These are phyloP conservation scores for Penaeus japonicus DNA, from an alignment of 1,140 invertebrate species.

Conservation along the genomic window DNA sequence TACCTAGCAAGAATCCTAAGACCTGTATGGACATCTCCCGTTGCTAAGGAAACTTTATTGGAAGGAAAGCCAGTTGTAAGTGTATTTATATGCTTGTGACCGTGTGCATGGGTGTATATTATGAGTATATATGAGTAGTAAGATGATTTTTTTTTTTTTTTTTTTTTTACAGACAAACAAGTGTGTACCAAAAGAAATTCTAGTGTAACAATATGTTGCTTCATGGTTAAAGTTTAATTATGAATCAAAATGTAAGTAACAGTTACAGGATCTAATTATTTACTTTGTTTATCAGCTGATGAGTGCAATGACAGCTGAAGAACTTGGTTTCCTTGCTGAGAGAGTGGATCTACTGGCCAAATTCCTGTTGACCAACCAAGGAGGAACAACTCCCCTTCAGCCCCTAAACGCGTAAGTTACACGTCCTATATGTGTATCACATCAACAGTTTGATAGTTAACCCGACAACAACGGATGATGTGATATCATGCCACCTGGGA, in stretches of 20 bases:
- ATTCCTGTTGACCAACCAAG: constrained; percentile 48
- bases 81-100: not conserved
- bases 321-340: constrained; percentile 51
- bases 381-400: constrained; percentile 27
- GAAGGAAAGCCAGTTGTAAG: constrained; percentile 58
- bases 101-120: not conserved
- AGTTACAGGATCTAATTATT: not conserved
- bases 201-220: no score
- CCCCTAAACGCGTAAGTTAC: constrained; percentile 22
- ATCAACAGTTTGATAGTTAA: no score
- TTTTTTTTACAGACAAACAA: no score
- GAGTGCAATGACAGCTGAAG: constrained; percentile 49
- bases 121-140: not conserved
- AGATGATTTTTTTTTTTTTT: not conserved
- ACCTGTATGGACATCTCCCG: constrained; percentile 75
- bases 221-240: no score
- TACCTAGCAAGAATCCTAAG: constrained; percentile 86
- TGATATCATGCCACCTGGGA: no score
- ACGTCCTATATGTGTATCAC: not conserved
- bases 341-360: constrained; percentile 54
- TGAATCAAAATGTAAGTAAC: no score
- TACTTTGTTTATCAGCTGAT: constrained; percentile 27
- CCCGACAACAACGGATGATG: no score
- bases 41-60: constrained; percentile 56
- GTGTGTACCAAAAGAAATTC: no score